A percentile compares a stretch with the other conserved stretches of the same genome.
phyloP scores from a whole-genome alignment of 2,797 vertebrate species.

The Eidolon dupreanum region DNA sequence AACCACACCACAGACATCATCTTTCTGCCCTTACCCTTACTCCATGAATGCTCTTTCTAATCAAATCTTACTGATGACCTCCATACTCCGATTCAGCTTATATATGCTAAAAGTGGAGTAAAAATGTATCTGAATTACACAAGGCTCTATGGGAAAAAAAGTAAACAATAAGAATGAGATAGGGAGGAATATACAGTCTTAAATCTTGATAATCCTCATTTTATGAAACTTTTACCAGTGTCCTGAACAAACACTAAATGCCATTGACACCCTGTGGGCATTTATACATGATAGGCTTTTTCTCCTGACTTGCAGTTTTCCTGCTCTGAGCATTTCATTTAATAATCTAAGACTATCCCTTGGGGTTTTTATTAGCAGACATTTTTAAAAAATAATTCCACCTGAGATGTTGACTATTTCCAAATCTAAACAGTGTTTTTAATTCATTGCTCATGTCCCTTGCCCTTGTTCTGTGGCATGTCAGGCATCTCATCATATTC shows the following conservation, averaged over 20 bases:
- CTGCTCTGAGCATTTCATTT: background rate
- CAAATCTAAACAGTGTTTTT: background rate
- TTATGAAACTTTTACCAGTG: background rate
- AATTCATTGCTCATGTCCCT: background rate
- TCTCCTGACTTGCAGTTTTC: background rate
- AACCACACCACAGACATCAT: background rate
- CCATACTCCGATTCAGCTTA: background rate
- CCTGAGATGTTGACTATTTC: background rate
- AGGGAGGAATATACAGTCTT: background rate
- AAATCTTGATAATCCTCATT: background rate
- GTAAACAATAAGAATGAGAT: background rate
- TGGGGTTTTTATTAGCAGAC: background rate
- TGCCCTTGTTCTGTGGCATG: background rate
- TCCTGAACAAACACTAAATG: background rate
- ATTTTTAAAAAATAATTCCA: background rate
- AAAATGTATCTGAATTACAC: background rate
- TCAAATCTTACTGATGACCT: background rate
- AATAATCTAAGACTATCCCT: background rate
- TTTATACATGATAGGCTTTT: background rate
- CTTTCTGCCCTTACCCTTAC: background rate
- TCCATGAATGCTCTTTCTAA: background rate
- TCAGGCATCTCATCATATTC: background rate
- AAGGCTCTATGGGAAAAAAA: background rate
- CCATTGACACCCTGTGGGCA: background rate
- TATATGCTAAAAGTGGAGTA: background rate